Evolutionary conservation across 2,113 vertebrate genomes (phyloP).

Genomic region (Cercopithecus mona): DNA sequence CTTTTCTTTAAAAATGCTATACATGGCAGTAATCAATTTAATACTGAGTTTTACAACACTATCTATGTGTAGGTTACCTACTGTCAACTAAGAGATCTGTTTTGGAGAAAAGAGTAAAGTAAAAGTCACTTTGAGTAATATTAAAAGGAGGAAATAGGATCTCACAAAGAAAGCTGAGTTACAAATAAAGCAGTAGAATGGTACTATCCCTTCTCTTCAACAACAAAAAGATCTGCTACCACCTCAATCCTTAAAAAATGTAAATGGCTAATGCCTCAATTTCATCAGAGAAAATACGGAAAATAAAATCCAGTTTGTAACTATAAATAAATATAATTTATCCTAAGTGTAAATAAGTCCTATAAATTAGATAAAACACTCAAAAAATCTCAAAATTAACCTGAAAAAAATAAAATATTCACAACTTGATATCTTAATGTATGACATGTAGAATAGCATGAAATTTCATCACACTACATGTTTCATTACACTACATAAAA

Average conservation of each 20-base stretch:
- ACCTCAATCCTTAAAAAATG: neutral
- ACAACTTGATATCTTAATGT: neutral
- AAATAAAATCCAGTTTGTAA: neutral
- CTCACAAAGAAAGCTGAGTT: neutral
- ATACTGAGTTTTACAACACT: neutral
- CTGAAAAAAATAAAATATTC: neutral
- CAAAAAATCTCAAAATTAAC: conserved; percentile 38
- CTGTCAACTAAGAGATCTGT: neutral
- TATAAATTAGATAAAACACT: neutral
- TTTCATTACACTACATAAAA: neutral
- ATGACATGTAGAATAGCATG: neutral
- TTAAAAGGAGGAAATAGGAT: neutral
- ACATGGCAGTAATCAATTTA: neutral
- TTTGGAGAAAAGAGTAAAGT: neutral
- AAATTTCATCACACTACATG: neutral
- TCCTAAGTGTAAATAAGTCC: neutral
- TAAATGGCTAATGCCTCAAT: neutral
- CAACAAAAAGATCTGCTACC: too few species aligned
- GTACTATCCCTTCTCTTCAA: neutral
- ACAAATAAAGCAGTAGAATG: neutral
- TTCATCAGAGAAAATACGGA: conserved; percentile 8
- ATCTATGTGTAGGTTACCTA: neutral
- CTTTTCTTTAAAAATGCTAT: neutral
- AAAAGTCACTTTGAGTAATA: neutral
- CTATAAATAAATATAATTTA: neutral